Percentiles rank a stretch among this genome's conserved stretches.
phyloP scores from a whole-genome alignment of 2,888 invertebrate species.

The Cephus pulcher region DNA sequence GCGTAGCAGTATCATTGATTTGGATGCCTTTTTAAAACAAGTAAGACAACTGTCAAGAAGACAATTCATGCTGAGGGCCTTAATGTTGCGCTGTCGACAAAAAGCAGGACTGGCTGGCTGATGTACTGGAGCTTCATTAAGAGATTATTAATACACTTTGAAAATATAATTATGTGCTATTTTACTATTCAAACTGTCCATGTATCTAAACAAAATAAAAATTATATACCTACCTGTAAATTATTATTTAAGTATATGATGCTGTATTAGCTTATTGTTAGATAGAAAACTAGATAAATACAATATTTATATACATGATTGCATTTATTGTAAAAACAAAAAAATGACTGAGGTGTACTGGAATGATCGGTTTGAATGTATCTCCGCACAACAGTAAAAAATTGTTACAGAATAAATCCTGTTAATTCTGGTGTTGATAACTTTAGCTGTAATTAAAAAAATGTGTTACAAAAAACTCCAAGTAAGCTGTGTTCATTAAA shows the following conservation, averaged over 20 bases:
- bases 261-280: background rate
- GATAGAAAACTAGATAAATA: slow-evolving; percentile 10
- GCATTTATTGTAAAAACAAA: slow-evolving; percentile 18
- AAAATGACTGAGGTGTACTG: slow-evolving; percentile 12
- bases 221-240: slow-evolving; percentile 11
- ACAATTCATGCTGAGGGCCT: slow-evolving; percentile 94
- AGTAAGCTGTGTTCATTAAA: background rate
- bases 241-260: slow-evolving; percentile 3
- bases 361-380: slow-evolving; percentile 4
- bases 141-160: slow-evolving; percentile 14
- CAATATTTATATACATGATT: slow-evolving; percentile 9
- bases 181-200: slow-evolving; percentile 30
- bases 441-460: background rate
- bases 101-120: slow-evolving; percentile 89
- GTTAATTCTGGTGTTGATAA: background rate
- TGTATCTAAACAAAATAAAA: slow-evolving; percentile 17
- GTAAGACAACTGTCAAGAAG: slow-evolving; percentile 93
- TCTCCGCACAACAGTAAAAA: background rate
- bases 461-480: background rate
- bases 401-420: background rate
- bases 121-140: slow-evolving; percentile 31
- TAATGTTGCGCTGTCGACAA: slow-evolving; percentile 97
- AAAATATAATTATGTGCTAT: slow-evolving; percentile 29
- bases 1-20: slow-evolving; percentile 90
- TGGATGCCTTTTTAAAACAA: slow-evolving; percentile 96